Percentiles rank a stretch among this genome's conserved stretches.
Evolutionary conservation across 1,140 invertebrate species (phyloP).

Genomic region (Drosophila micromelanica): DNA sequence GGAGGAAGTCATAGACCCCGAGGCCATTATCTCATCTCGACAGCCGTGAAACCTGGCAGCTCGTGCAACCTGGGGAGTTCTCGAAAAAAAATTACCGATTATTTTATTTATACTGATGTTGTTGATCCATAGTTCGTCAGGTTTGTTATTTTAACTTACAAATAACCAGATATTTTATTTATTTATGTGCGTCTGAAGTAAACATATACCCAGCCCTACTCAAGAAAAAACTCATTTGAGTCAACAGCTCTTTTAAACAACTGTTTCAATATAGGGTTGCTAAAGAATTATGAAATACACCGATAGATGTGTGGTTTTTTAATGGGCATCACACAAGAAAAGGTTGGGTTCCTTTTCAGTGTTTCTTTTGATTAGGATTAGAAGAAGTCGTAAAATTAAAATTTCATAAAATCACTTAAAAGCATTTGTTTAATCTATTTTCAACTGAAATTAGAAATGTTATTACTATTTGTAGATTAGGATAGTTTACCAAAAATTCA

Average conservation of each 20-base stretch:
- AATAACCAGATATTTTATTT: constrained; percentile 32
- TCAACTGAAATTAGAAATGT: no score
- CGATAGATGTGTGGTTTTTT: not conserved
- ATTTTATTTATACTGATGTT: not conserved
- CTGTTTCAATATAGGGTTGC: constrained; percentile 13
- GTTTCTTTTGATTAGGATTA: no score
- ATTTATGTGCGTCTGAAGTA: constrained; percentile 13
- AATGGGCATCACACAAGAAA: not conserved
- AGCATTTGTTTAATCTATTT: no score
- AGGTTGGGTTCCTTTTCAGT: not conserved
- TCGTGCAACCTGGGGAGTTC: constrained; percentile 1
- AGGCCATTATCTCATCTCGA: not conserved
- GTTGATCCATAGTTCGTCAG: not conserved
- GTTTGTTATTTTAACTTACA: not conserved
- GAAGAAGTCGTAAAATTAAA: no score
- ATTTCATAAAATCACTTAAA: no score
- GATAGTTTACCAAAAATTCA: no score
- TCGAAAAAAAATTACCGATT: not conserved
- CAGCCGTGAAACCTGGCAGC: constrained; percentile 4
- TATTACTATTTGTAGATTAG: no score
- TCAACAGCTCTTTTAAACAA: constrained; percentile 24
- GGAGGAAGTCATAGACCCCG: constrained; percentile 28
- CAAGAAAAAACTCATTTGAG: constrained; percentile 20
- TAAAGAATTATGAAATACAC: not conserved
- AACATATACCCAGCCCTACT: constrained; percentile 14